phyloP scores from a whole-genome alignment of 2,113 vertebrate species.

The Mungos mungo region DNA sequence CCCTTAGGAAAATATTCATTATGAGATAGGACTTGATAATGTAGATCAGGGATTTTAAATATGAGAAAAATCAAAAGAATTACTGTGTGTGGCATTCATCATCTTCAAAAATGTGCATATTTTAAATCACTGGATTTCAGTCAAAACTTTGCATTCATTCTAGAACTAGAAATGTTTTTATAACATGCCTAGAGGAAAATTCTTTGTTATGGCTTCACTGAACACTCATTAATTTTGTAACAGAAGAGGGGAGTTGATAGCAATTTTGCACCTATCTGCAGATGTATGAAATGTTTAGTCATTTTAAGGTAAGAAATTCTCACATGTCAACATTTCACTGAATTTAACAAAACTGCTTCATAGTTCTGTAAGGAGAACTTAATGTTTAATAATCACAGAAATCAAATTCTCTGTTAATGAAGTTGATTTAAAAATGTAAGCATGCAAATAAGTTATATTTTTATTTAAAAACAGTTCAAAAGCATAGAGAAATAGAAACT shows the following conservation, averaged over 20 bases:
- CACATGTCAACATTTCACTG: conserved; percentile 72
- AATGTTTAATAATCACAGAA: conserved; percentile 51
- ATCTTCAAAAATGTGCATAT: conserved; percentile 57
- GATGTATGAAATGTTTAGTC: conserved; percentile 78
- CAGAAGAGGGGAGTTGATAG: conserved; percentile 68
- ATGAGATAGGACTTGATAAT: conserved; percentile 18
- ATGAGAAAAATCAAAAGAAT: conserved; percentile 62
- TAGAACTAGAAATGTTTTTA: conserved; percentile 66
- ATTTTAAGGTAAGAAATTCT: conserved; percentile 74
- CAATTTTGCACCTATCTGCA: conserved; percentile 75
- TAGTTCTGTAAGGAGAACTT: conserved; percentile 46
- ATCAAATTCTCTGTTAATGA: conserved; percentile 49
- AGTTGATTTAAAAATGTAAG: conserved; percentile 40
- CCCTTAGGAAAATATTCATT: conserved; percentile 62
- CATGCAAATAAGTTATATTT: conserved; percentile 14
- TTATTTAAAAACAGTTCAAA: conserved; percentile 47
- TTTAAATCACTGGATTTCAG: conserved; percentile 57
- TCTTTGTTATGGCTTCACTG: conserved; percentile 71
- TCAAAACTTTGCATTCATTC: conserved; percentile 54
- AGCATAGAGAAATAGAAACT: not conserved
- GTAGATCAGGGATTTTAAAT: conserved; percentile 8
- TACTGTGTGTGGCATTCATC: conserved; percentile 52
- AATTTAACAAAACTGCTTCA: conserved; percentile 54
- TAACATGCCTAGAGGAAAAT: conserved; percentile 73
- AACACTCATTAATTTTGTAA: conserved; percentile 79